These are phyloP conservation scores for Philopedon plagiatum DNA, from an alignment of 2,888 invertebrate genomes.

Conservation along the genomic window DNA sequence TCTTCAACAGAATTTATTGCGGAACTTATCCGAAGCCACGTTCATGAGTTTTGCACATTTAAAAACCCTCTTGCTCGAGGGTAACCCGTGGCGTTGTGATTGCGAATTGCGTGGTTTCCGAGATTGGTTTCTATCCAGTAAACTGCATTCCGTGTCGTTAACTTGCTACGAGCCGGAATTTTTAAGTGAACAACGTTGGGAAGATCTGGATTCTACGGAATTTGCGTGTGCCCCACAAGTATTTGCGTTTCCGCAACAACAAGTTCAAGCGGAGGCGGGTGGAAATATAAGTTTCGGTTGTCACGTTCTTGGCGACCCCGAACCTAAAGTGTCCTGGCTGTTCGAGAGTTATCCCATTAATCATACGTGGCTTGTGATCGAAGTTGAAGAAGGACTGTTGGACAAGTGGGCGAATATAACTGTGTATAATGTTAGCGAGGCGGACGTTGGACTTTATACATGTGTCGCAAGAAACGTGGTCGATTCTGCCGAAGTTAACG, in stretches of 20 bases:
- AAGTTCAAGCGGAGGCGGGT: slow-evolving; percentile 76
- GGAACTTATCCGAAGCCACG: slow-evolving; percentile 77
- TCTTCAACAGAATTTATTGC: slow-evolving; percentile 85
- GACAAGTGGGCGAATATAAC: slow-evolving; percentile 85
- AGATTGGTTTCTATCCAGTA: slow-evolving; percentile 86
- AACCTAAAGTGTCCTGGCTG: slow-evolving; percentile 87
- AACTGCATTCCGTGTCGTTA: slow-evolving; percentile 80
- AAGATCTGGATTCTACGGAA: slow-evolving; percentile 79
- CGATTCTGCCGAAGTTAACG: slow-evolving; percentile 75
- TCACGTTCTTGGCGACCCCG: slow-evolving; percentile 85
- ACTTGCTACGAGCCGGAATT: slow-evolving; percentile 81
- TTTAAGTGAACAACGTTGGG: slow-evolving; percentile 82
- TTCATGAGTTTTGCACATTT: slow-evolving; percentile 82
- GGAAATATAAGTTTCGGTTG: slow-evolving; percentile 88
- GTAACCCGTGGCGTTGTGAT: slow-evolving; percentile 93
- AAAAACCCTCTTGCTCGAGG: slow-evolving; percentile 85
- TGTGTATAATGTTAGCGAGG: slow-evolving; percentile 84
- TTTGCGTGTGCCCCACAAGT: slow-evolving; percentile 89
- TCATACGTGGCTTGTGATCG: slow-evolving; percentile 69
- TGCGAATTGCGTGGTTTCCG: slow-evolving; percentile 88
- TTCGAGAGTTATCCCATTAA: slow-evolving; percentile 80
- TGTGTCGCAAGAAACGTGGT: slow-evolving; percentile 83
- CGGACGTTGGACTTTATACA: slow-evolving; percentile 88
- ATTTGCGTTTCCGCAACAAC: slow-evolving; percentile 58
- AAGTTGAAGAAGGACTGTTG: slow-evolving; percentile 68